Evolutionary conservation across 2,113 vertebrate species (phyloP).

Genomic region (Chunga burmeisteri): DNA sequence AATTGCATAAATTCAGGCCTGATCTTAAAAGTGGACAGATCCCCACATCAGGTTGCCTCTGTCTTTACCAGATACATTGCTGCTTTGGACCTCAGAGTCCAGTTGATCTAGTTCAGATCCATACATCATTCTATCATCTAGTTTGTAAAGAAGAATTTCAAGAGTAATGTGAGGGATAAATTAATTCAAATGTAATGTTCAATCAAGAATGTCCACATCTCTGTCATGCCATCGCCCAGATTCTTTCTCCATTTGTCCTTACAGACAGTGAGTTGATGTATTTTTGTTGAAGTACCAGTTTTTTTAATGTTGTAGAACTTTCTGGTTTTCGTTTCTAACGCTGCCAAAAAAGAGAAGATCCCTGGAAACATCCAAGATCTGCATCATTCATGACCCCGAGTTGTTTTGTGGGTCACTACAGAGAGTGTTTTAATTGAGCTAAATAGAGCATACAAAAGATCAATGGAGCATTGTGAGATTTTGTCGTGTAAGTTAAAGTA

Average conservation of each 20-base stretch:
- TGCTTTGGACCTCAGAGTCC: not conserved
- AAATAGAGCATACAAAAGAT: constrained; percentile 74
- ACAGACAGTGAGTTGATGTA: not conserved
- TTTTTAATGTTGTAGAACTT: not conserved
- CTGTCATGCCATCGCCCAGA: not conserved
- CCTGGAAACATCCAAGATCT: constrained; percentile 42
- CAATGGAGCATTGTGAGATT: constrained; percentile 64
- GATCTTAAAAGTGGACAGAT: not conserved
- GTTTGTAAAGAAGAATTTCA: not conserved
- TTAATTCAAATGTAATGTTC: not conserved
- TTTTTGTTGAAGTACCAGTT: not conserved
- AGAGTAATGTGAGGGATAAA: not conserved
- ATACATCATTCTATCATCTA: not conserved
- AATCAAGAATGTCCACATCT: not conserved
- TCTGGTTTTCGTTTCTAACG: constrained; percentile 37
- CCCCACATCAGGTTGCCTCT: not conserved
- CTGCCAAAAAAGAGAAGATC: constrained; percentile 2
- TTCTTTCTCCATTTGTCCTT: not conserved
- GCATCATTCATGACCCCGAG: constrained; percentile 65
- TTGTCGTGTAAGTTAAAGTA: constrained; percentile 32
- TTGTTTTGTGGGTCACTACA: constrained; percentile 61
- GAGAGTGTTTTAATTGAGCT: constrained; percentile 70
- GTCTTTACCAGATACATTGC: not conserved
- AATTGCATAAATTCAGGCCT: not conserved
- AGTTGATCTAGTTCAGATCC: not conserved